phyloP scores from a whole-genome alignment of 2,888 invertebrate species.

The Tethea ocularis region DNA sequence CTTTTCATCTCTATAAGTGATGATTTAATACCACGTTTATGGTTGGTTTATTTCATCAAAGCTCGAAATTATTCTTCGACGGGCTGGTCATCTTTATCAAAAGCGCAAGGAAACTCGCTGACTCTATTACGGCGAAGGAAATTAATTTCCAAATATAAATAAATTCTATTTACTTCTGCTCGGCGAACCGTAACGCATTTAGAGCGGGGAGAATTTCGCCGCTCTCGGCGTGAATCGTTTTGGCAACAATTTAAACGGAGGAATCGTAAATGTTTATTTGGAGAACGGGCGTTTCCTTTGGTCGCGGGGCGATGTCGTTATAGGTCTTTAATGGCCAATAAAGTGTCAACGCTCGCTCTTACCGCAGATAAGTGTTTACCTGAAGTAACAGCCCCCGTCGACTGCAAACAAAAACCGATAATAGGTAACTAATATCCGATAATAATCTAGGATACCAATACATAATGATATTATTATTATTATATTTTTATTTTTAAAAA shows the following conservation, averaged over 20 bases:
- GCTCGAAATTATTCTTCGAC: slow-evolving; percentile 36
- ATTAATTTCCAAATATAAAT: slow-evolving; percentile 79
- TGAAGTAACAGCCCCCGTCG: slow-evolving; percentile 48
- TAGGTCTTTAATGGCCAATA: slow-evolving; percentile 79
- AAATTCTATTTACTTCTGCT: slow-evolving; percentile 78
- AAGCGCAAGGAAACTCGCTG: slow-evolving; percentile 54
- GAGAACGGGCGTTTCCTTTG: slow-evolving; percentile 61
- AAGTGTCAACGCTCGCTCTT: slow-evolving; percentile 71
- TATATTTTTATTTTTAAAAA: no score
- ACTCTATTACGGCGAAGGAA: slow-evolving; percentile 67
- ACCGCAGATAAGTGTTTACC: slow-evolving; percentile 67
- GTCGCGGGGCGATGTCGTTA: slow-evolving; percentile 73
- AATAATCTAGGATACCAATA: slow-evolving; percentile 20
- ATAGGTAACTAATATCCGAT: slow-evolving; percentile 21
- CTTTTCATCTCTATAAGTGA: slow-evolving; percentile 12
- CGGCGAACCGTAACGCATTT: slow-evolving; percentile 73
- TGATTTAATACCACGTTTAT: slow-evolving; percentile 12
- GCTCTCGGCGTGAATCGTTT: slow-evolving; percentile 70
- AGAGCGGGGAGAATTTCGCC: slow-evolving; percentile 61
- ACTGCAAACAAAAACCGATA: slow-evolving; percentile 20
- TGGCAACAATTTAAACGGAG: slow-evolving; percentile 77
- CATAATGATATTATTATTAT: slow-evolving; percentile 9
- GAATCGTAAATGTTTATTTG: slow-evolving; percentile 81
- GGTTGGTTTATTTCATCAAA: slow-evolving; percentile 26
- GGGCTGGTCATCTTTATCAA: slow-evolving; percentile 50